Base-by-base conservation (phyloP, 2,113 vertebrate species). In the Labrus mixtus region DNA sequence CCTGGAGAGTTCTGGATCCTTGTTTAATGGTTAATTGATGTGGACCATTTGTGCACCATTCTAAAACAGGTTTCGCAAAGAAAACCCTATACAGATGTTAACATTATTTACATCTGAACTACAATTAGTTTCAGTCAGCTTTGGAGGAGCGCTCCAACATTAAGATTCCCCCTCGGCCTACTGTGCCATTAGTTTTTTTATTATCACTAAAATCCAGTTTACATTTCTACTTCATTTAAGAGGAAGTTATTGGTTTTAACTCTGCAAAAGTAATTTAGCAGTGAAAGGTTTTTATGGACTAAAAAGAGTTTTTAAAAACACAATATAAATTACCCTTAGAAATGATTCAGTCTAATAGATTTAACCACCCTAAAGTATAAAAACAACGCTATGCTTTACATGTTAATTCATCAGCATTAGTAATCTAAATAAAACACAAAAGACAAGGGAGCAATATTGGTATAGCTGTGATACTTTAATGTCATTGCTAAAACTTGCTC, bases 1-100 rank as follows among this genome's bases (percentile, higher is more conserved):
- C 65, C 71, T 29, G 43, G 25, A 54, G 65, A 50, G 69, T 51
- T 56, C 25, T 23, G 2, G 54, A n/a, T 29, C 54, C 48, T 1
- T 46, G 11, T 67, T 74, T 51, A 71, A 48, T 58, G 23, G 48
- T 78, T 48, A 63, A 66, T 48, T 51, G 25, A 9, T 20, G 15
- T 23, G 33, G 0, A n/a, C 0, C 1, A 1, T n/a, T 72, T 50
- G 2, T 6, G 51, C 20, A 36, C 19, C 0, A 39, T 20, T 17
- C 13, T 10, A 65, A 78, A 29, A 48, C 16, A 17, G 17, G 46
- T 17, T 48, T n/a, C 6, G 17, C 6, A 19, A 1, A 20, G 9
- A n/a, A 51, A 51, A 20, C 8, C 19, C 17, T 8, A 51, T 20
- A 20, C 19, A 19, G 22, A 46, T 19, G 15, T 55, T 29, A 19